These are phyloP conservation scores for Buteo buteo DNA, from an alignment of 2,113 vertebrate species.

Conservation along the genomic window DNA sequence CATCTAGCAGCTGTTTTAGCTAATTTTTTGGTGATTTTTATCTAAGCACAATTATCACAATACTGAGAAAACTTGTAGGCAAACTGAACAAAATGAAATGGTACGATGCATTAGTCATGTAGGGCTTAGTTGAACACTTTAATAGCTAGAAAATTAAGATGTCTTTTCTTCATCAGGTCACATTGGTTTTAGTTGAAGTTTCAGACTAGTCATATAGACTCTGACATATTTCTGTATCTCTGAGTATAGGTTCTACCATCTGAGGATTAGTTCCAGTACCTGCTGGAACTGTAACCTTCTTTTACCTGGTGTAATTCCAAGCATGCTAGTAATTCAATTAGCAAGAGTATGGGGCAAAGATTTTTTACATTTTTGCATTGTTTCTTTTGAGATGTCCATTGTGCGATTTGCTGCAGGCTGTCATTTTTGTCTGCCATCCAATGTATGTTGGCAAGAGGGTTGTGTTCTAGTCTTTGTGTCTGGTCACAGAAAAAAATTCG, in stretches of 20 bases:
- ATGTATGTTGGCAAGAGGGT: slow-evolving; percentile 67
- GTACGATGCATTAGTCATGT: background rate
- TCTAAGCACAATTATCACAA: background rate
- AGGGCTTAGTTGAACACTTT: background rate
- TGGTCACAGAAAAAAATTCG: slow-evolving; percentile 39
- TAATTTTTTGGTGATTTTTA: background rate
- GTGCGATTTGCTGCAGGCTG: slow-evolving; percentile 70
- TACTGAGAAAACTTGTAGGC: background rate
- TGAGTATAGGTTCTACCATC: background rate
- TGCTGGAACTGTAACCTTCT: background rate
- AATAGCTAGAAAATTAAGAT: background rate
- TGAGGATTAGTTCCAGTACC: background rate
- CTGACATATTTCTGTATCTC: background rate
- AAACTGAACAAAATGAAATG: background rate
- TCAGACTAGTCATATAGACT: background rate
- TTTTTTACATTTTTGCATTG: slow-evolving; percentile 63
- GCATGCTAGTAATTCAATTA: slow-evolving; percentile 22
- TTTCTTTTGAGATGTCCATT: slow-evolving; percentile 55
- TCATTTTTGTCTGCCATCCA: slow-evolving; percentile 78
- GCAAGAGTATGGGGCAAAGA: slow-evolving; percentile 25
- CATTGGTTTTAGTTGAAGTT: background rate
- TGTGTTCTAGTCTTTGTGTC: slow-evolving; percentile 68
- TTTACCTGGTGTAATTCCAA: slow-evolving; percentile 47
- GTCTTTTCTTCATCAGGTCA: background rate
- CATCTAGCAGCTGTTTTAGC: background rate